Evolutionary conservation across 2,888 invertebrate genomes (phyloP), one percentile per base, ranked within the genome.

Genomic region (Mythimna impura): DNA sequence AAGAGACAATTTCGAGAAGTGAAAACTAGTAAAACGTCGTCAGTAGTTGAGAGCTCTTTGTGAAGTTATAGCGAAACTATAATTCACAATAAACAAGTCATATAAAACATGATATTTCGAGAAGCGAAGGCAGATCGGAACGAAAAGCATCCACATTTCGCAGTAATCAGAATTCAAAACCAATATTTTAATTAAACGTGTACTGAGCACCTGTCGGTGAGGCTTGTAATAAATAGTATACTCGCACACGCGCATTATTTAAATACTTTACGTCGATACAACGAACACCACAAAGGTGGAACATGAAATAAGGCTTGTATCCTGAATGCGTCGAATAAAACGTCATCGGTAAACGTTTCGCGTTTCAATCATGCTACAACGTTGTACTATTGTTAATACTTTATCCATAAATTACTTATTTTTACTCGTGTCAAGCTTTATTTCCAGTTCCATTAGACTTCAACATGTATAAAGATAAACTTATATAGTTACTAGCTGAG

Each of bases 391-490:
- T 73, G 72, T 80, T 80, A 73, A 82, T 86, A 85, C 82, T 81
- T 83, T 83, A 72, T 76, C 54, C 76, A 83, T 86, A 81, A 76
- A 83, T 84, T 80, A 83, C 81, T 73, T 83, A 79, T 79, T 77
- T 85, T 71, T 68, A 75, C 54, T 60, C 70, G 65, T 81, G 60
- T 76, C 79, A 77, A 76, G 81, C 82, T 90, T 89, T 90, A 89
- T 91, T 89, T 90, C 86, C 78, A 80, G 85, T 82, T 86, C 88
- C 90, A 90, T 91, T 91, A 90, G 78, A 81, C 70, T 70, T 73
- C 64, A 60, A 76, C 65, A 73, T 76, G 72, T 79, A 79, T 83
- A 76, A 77, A 74, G 80, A 79, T 83, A 77, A 78, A 75, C 66
- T 82, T 76, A 66, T 65, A 36, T 63, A 80, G 73, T 79, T 72